Evolutionary conservation across 2,113 vertebrate genomes (phyloP), one percentile per base, ranked within the genome.

Genomic region (Halcyon senegalensis): DNA sequence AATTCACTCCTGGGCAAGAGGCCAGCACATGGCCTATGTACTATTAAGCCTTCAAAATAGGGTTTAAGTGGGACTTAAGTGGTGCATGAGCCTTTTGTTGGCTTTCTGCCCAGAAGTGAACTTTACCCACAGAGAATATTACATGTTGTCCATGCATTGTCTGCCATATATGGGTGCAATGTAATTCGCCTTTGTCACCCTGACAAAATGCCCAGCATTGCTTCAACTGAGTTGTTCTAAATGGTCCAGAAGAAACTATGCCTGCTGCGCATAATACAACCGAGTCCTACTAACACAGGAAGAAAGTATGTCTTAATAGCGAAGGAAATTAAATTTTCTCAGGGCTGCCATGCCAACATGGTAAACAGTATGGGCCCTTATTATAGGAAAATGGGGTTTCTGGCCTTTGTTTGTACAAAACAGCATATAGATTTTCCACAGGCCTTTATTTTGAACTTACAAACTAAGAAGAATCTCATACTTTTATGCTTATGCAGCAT

Each of bases 21-120:
- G 96, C 95, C 94, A 97, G 92, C 83, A 90, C 82, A 70, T 21
- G 83, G 80, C 76, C 95, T 94, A 51, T 82, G 92, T 92, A 74
- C 96, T 90, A 95, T 90, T 95, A 95, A 96, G 94, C 92, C 83
- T 93, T 84, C 90, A 89, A 96, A 96, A 96, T 46, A 96, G 80
- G 88, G 84, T 95, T 96, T 96, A 95, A 96, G 92, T 96, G 95
- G 90, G 92, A 96, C 96, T 96, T 93, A 94, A 96, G 95, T 92
- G 88, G 94, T 59, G 80, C 90, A 60, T 89, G 89, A 94, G 95
- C 92, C 95, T 97, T 80, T 82, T 82, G 69, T 93, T 96, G 95
- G 96, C 94, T 93, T 90, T 72, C 86, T 95, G 95, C 96, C 95
- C 92, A 97, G 90, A 89, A 93, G 56, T 87, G 88, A 97, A 95